Conservation (phyloP, 2,113 vertebrate genomes). For the Pygoscelis antarcticus region DNA sequence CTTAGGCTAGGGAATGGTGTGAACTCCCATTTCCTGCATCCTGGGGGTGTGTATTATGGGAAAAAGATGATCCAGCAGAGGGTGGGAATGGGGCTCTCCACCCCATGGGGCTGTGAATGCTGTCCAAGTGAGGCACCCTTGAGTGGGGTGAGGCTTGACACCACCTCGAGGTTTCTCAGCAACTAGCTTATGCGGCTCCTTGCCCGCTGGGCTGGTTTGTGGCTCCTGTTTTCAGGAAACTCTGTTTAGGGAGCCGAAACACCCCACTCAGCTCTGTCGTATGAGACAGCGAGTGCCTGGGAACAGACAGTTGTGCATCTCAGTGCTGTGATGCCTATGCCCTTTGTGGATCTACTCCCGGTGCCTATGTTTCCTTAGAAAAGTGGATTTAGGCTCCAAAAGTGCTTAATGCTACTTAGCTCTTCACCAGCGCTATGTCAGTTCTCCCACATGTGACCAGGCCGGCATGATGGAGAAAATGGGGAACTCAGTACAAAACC, state of each 20-base stretch:
- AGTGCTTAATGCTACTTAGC: neutral
- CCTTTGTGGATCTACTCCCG: neutral
- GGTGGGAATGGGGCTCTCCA: neutral
- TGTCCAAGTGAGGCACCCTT: neutral
- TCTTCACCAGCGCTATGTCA: neutral
- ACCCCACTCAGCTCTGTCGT: rapidly evolving
- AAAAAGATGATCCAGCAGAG: neutral
- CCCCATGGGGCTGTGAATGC: neutral
- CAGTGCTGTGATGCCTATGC: rapidly evolving
- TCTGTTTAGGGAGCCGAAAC: neutral
- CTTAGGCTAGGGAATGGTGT: neutral
- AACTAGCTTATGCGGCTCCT: neutral
- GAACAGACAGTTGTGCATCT: neutral
- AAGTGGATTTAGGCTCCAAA: neutral
- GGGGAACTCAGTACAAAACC: neutral
- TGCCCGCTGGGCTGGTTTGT: neutral
- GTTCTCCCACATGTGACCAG: neutral
- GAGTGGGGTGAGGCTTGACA: neutral
- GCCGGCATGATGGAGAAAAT: neutral
- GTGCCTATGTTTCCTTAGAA: neutral
- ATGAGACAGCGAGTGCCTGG: neutral
- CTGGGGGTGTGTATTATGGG: neutral
- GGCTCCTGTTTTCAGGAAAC: neutral
- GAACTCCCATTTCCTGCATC: neutral
- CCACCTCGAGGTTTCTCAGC: neutral